Conservation (phyloP, 2,113 vertebrate species). For the Hippocampus barbouri region DNA sequence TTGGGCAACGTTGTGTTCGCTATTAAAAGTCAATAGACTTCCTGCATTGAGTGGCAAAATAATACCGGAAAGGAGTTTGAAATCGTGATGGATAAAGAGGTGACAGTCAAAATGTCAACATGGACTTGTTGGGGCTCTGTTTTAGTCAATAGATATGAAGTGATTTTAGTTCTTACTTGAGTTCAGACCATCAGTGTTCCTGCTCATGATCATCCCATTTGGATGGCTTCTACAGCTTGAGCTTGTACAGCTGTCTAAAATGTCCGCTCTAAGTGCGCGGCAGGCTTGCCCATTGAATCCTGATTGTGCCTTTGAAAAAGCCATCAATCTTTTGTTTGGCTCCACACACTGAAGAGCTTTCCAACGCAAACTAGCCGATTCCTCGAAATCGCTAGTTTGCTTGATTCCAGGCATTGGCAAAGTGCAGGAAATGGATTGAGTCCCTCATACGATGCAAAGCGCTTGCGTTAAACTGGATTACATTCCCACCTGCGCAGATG, state of each 20-base stretch:
- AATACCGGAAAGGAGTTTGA: too few species aligned
- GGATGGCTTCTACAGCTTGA: not conserved
- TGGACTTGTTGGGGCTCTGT: too few species aligned
- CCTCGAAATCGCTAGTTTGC: slow-evolving; percentile 32
- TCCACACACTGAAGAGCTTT: slow-evolving; percentile 25
- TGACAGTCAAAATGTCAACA: too few species aligned
- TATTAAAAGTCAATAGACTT: too few species aligned
- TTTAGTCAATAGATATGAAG: too few species aligned
- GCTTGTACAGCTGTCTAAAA: not conserved
- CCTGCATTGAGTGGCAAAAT: too few species aligned
- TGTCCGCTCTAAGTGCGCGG: slow-evolving; percentile 7
- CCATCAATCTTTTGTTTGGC: slow-evolving; percentile 44
- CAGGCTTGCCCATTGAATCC: slow-evolving; percentile 15
- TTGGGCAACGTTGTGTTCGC: too few species aligned
- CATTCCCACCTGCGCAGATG: slow-evolving; percentile 8
- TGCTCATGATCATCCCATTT: not conserved
- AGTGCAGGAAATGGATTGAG: slow-evolving; percentile 26
- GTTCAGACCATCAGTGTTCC: not conserved
- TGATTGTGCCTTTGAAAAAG: slow-evolving; percentile 27
- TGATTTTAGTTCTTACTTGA: too few species aligned
- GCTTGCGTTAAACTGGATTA: slow-evolving; percentile 6
- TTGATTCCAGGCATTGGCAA: slow-evolving; percentile 31
- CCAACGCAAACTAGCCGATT: slow-evolving; percentile 39
- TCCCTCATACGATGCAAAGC: slow-evolving; percentile 11
- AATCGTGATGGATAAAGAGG: too few species aligned